These are phyloP conservation scores for Cairina moschata DNA, from an alignment of 2,113 vertebrate genomes.

Conservation along the genomic window DNA sequence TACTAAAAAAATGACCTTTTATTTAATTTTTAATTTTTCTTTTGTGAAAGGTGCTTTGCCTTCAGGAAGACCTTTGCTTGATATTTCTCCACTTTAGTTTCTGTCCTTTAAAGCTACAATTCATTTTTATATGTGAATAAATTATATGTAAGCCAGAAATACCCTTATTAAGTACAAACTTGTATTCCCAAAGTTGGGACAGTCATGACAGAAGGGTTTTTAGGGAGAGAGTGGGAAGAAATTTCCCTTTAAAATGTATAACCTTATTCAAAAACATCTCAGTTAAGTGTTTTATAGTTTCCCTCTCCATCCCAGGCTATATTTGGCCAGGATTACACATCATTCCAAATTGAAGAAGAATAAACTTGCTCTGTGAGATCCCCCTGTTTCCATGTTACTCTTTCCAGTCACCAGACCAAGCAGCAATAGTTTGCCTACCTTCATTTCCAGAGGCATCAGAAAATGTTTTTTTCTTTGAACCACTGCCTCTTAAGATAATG, in stretches of 20 bases:
- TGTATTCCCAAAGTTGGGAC: background rate
- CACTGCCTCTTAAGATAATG: background rate
- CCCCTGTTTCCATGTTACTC: background rate
- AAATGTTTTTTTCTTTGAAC: background rate
- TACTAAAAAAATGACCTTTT: background rate
- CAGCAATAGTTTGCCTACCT: background rate
- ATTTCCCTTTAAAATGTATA: background rate
- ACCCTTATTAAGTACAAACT: background rate
- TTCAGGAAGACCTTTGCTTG: background rate
- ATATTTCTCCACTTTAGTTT: background rate
- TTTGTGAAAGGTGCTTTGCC: background rate
- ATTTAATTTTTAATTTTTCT: background rate
- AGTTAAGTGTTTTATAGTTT: background rate
- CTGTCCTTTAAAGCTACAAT: background rate
- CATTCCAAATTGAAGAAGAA: background rate
- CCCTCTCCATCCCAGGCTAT: rapidly evolving
- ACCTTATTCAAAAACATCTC: background rate
- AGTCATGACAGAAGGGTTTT: background rate
- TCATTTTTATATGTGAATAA: background rate
- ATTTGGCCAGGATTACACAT: background rate
- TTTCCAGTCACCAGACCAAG: background rate
- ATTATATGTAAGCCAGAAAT: background rate
- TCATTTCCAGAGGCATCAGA: background rate
- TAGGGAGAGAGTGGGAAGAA: background rate
- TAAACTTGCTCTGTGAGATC: background rate